Evolutionary conservation across 1,140 invertebrate species (phyloP), one percentile per base, ranked within the genome.

Genomic region (Drosophila orosa): DNA sequence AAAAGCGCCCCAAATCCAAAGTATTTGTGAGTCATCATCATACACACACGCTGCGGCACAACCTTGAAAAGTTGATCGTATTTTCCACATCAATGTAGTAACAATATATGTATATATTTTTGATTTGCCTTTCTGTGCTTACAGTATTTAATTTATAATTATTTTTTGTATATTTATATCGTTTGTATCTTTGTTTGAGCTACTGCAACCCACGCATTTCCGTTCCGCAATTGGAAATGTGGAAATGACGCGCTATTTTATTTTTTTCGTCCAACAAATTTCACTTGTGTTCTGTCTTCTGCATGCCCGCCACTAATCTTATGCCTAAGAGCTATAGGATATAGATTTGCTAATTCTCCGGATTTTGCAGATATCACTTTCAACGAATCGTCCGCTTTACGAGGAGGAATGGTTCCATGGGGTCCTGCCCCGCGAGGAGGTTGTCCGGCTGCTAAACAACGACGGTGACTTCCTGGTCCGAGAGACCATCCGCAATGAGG

Each of bases 341-440:
- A 54, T 17, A 33, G 42, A 61, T 77, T 57, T 6, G 37, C 42
- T 77, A 84, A 89, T 73, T 44, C 5, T 44, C 25, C n/a, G 35
- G 31, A 48, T 42, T 12, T 89, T 90, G 17, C 77, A 92, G 91
- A 74, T 92, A 57, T 91, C 89, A 45, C 80, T 92, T 8, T 87
- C 92, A 15, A 92, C 92, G 29, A 93, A 93, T 89, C 93, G 95
- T 42, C 93, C 94, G 25, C 92, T 97, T 17, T 95, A 96, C 58
- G 97, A 98, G 69, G 97, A 98, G 92, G 97, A 98, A 92, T 99
- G 98, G 98, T 99, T 99, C 92, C 98, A 99, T 91, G 98, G 98
- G 6, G 98, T 99, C 3, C 90, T 99, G 33, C 98, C 98, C 0
- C 93, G 98, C 44, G 98, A 99, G 92, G 98, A 99, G 93, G 98